phyloP scores from a whole-genome alignment of 2,888 invertebrate genomes.

The Zhuqinia jingwanae region DNA sequence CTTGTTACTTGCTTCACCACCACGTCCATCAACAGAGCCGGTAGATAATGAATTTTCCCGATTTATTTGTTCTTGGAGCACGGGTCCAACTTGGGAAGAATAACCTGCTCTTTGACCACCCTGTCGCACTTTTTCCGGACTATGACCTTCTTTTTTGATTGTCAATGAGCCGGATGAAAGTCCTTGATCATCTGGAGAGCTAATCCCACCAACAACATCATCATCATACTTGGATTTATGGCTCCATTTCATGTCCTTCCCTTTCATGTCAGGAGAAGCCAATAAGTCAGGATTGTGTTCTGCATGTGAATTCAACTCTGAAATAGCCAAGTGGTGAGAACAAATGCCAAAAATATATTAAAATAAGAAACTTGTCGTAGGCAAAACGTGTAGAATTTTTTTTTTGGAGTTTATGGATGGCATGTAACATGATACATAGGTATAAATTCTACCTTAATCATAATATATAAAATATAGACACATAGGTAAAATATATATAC shows the following conservation, averaged over 20 bases:
- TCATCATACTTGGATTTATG: slow-evolving; percentile 23
- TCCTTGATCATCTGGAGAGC: neutral
- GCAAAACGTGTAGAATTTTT: neutral
- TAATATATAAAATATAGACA: too few relatives aligned
- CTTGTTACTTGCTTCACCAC: slow-evolving; percentile 21
- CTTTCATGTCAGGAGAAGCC: neutral
- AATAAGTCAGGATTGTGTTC: slow-evolving; percentile 28
- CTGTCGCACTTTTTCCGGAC: neutral
- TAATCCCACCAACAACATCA: neutral
- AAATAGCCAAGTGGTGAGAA: slow-evolving; percentile 2
- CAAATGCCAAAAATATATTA: neutral
- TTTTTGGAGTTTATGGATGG: too few relatives aligned
- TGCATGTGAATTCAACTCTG: neutral
- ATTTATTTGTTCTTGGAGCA: neutral
- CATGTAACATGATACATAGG: too few relatives aligned
- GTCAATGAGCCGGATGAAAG: neutral
- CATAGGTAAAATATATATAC: neutral
- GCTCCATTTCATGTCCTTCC: slow-evolving; percentile 15
- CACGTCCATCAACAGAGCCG: slow-evolving; percentile 5
- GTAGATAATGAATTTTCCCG: slow-evolving; percentile 29
- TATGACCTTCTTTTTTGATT: slow-evolving; percentile 2
- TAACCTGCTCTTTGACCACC: slow-evolving; percentile 24
- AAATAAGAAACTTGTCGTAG: too few relatives aligned
- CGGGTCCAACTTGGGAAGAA: neutral
- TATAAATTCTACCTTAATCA: too few relatives aligned